A percentile compares a stretch with the other conserved stretches of the same genome.
Evolutionary conservation across 1,140 invertebrate species (phyloP).

Genomic region (Rhynchophorus ferrugineus): DNA sequence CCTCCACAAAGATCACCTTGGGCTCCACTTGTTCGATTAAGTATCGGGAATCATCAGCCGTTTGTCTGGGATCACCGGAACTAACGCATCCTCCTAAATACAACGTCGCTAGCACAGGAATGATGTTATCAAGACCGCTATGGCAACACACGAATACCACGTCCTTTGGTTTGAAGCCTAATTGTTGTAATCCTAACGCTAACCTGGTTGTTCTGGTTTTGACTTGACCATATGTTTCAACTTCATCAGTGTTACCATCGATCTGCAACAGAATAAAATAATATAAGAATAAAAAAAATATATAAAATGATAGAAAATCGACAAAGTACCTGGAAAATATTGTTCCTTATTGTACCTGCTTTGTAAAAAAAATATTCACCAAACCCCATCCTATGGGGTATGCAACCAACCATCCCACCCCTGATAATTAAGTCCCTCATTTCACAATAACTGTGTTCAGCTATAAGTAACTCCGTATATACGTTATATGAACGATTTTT

Average conservation of each 20-base stretch:
- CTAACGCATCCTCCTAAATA: conserved; percentile 38
- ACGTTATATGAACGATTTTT: no score
- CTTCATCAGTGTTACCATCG: conserved; percentile 41
- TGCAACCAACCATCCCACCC: not conserved
- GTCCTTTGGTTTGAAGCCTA: conserved; percentile 42
- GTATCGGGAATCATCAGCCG: conserved; percentile 9
- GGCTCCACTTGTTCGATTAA: not conserved
- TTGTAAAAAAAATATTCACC: conserved; percentile 22
- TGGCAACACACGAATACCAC: conserved; percentile 40
- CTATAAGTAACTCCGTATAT: no score
- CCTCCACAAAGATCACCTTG: conserved; percentile 20
- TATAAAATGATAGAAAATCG: no score
- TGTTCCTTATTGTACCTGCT: conserved; percentile 13
- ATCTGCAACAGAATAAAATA: no score
- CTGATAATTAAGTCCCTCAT: conserved; percentile 3
- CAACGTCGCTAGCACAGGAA: conserved; percentile 43
- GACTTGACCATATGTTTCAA: conserved; percentile 41
- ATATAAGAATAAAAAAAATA: no score
- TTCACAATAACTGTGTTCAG: no score
- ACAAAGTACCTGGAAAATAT: conserved; percentile 24
- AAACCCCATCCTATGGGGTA: conserved; percentile 9
- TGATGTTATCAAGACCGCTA: conserved; percentile 43
- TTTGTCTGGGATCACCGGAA: conserved; percentile 10
- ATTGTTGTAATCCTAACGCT: conserved; percentile 40
- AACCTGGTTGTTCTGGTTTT: conserved; percentile 39